Base-by-base conservation (phyloP, 2,113 vertebrate genomes). In the Scytalopus superciliaris region DNA sequence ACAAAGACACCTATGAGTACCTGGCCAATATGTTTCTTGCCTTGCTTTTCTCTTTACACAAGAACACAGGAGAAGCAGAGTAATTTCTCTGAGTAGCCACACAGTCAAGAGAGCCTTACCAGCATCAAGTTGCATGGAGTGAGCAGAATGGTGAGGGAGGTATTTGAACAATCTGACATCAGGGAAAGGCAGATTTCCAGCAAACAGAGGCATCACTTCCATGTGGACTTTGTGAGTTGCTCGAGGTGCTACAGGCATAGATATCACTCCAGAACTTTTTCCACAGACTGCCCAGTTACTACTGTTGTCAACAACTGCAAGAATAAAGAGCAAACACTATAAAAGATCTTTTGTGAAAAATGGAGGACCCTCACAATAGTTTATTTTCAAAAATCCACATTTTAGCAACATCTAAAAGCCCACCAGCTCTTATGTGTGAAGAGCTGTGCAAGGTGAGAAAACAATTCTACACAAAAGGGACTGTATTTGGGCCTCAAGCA, bases 211-310 rank as follows among this genome's bases (percentile, higher is more conserved):
- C 99, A 99, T 99, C 89, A 99, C 98, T 97, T 99, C 99, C 97
- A 99, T 99, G 96, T 98, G 99, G 62, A 99, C 99, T 94, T 98
- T 98, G 98, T 99, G 99, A 13, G 97, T 98, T 91, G 99, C 98
- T 85, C 82, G 97, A 47, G 98, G 98, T 47, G 97, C 97, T 95
- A 99, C 91, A 1, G 99, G 99, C 99, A 99, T 99, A 64, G 98
- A 98, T 91, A 99, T 98, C 91, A 99, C 98, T 14, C 99, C 99
- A 5, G 99, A 99, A 85, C 99, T 99, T 94, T 99, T 99, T 39
- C 99, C 99, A 60, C 99, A 99, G 75, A 99, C 99, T 1, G 99
- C 99, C 99, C 99, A 99, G 97, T 99, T 99, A 96, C 99, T 99
- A 86, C 98, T 99, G 98, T 99, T 99, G 97, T 99, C 99, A 6